Evolutionary conservation across 1,140 invertebrate genomes (phyloP).

Genomic region (Aricia agestis): DNA sequence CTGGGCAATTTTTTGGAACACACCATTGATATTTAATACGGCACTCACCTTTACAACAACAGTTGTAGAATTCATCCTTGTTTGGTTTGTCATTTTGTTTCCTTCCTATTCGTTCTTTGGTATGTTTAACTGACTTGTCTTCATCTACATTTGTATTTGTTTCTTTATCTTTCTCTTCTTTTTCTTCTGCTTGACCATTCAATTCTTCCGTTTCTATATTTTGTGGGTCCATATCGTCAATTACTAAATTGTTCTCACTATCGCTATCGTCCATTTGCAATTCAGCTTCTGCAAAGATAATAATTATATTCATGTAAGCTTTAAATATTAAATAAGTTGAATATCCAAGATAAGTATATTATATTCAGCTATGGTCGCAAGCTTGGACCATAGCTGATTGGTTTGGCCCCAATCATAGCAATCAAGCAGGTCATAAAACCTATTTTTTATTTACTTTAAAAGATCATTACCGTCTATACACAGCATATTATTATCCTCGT

Average conservation of each 20-base stretch:
- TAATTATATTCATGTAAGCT: neutral
- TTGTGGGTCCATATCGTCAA: neutral
- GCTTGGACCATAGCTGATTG: neutral
- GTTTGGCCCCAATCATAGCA: neutral
- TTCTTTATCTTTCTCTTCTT: neutral
- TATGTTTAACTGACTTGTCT: neutral
- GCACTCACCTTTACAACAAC: slow-evolving; percentile 43
- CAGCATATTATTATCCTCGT: slow-evolving; percentile 37
- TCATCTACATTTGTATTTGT: neutral
- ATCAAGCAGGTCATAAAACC: too few relatives aligned
- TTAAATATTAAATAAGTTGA: neutral
- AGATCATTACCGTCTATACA: slow-evolving; percentile 39
- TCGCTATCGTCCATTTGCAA: neutral
- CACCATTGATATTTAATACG: neutral
- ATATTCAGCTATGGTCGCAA: too few relatives aligned
- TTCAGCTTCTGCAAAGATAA: neutral
- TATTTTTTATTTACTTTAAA: neutral
- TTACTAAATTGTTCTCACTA: neutral
- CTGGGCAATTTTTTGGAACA: too few relatives aligned
- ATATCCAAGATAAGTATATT: neutral
- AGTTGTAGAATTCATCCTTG: slow-evolving; percentile 34
- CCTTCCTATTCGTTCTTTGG: neutral
- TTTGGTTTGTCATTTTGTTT: neutral
- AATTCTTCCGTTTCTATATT: neutral
- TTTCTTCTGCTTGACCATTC: neutral